phyloP scores from a whole-genome alignment of 2,888 invertebrate genomes.

The Crepidodera aurea region DNA sequence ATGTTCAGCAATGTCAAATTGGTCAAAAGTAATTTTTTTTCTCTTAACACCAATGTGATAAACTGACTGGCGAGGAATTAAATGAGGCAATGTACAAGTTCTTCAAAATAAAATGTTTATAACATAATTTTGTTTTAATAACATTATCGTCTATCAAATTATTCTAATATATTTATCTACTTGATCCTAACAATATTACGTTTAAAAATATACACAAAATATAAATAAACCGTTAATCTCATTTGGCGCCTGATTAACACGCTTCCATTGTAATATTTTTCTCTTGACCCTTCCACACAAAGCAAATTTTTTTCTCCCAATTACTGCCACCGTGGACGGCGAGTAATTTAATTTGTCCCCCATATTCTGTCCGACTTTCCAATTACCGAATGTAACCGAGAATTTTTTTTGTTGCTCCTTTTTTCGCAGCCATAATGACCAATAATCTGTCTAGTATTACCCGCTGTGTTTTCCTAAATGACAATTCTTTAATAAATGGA shows the following conservation, averaged over 20 bases:
- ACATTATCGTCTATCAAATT: too few species aligned
- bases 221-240: background rate
- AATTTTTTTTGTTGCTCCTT: background rate
- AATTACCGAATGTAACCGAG: slow-evolving; percentile 7
- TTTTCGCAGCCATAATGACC: background rate
- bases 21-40: too few species aligned
- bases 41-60: too few species aligned
- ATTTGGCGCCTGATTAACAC: background rate
- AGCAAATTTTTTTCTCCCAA: slow-evolving; percentile 8
- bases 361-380: slow-evolving; percentile 8
- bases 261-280: slow-evolving; percentile 3
- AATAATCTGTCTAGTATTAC: slow-evolving; percentile 10
- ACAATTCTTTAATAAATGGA: slow-evolving; percentile 4
- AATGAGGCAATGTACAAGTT: too few species aligned
- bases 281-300: background rate
- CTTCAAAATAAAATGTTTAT: too few species aligned
- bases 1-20: too few species aligned
- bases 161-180: too few species aligned
- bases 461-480: slow-evolving; percentile 3
- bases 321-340: background rate
- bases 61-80: too few species aligned
- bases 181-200: too few species aligned
- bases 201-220: too few species aligned
- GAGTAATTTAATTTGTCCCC: slow-evolving; percentile 12
- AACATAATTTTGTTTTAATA: too few species aligned